phyloP scores from a whole-genome alignment of 2,113 vertebrate genomes.

The Chloropsis cyanopogon region DNA sequence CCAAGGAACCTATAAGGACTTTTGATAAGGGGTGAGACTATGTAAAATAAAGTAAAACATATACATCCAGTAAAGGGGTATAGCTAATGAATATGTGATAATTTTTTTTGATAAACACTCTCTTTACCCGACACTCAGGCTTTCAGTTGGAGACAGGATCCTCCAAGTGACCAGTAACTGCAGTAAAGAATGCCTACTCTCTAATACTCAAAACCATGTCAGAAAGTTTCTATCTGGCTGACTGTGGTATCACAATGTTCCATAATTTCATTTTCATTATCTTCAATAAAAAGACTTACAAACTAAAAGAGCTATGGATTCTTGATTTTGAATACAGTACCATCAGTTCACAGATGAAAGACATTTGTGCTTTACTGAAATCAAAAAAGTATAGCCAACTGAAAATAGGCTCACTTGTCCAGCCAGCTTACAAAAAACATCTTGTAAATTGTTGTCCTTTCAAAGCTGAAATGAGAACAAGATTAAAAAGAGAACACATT shows the following conservation, averaged over 20 bases:
- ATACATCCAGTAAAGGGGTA: neutral
- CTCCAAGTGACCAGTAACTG: neutral
- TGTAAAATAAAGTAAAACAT: neutral
- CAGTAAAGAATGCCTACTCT: neutral
- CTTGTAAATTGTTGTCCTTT: neutral
- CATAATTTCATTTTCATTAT: neutral
- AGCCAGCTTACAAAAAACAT: neutral
- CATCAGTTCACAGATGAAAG: neutral
- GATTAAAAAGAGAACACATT: neutral
- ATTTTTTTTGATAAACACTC: neutral
- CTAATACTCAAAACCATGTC: neutral
- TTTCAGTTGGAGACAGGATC: fast-evolving
- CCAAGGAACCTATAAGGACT: neutral
- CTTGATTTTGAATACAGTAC: neutral
- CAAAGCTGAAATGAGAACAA: neutral
- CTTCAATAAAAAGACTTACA: neutral
- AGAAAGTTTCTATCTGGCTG: neutral
- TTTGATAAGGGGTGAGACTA: no score
- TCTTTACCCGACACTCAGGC: fast-evolving
- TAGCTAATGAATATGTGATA: neutral
- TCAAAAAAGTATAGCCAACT: neutral
- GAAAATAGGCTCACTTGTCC: neutral
- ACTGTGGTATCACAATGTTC: neutral
- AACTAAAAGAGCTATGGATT: neutral
- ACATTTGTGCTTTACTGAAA: neutral